Base-by-base conservation (phyloP, 2,113 vertebrate species). In the Menura novaehollandiae region DNA sequence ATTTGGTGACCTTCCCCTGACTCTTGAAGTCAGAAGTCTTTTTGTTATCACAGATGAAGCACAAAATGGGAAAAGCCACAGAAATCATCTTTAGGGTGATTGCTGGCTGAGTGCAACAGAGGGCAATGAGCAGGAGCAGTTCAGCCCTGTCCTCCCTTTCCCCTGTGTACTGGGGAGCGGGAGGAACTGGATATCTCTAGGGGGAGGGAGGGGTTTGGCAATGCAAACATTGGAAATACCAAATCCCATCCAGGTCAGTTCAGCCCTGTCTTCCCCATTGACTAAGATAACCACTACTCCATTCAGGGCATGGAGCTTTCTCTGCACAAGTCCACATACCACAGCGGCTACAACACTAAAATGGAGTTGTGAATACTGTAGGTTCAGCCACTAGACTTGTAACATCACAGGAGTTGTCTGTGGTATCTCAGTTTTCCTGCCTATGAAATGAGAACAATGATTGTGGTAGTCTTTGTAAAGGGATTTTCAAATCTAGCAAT, bases 101-200 rank as follows among this genome's bases (percentile, higher is more conserved):
- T 69, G 30, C 52, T 49, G 68, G 71, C 58, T 52, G 18, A 62
- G 59, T 26, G 49, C 16, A 41, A 10, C 4, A 63, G 28, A 43
- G 15, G 55, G 19, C 51, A 85, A 26, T 2, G 24, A 80, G 49
- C 37, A 55, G 35, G 9, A n/a, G 30, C 32, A 53, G 39, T 17
- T 63, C 85, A 91, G 46, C 30, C 27, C 41, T 53, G 35, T 27
- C 23, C 26, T 72, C 71, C 66, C 58, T 56, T 60, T 58, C 15
- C 49, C n/a, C 47, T n/a, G 3, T 2, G 2, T 10, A 0, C 2
- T 8, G 28, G 28, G 39, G 6, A 13, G 8, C 3, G 18, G 17
- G 41, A 78, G 44, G 22, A 82, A 35, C 17, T 26, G 62, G 24
- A 2, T 18, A 19, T 35, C 21, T 32, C 37, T 18, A n/a, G 22